Evolutionary conservation across 2,797 vertebrate genomes (phyloP), one percentile per base, ranked within the genome.

Genomic region (Telmatherina bonti): DNA sequence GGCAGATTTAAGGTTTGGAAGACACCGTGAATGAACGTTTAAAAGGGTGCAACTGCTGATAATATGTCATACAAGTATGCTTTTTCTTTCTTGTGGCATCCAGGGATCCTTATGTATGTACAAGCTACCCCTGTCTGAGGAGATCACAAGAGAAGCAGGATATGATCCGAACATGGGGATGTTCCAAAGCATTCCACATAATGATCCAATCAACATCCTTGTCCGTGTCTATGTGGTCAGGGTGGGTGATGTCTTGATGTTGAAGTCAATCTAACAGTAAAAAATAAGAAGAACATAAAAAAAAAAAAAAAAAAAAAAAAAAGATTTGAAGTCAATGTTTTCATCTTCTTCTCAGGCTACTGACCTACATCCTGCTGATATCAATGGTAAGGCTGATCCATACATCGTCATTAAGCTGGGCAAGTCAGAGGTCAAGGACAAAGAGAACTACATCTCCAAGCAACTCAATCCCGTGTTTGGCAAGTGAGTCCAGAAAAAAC

Each of bases 401-500:
- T 99, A 99, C 1, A 74, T 99, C 0, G 95, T 94, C 88, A 97
- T 99, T 81, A 96, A 95, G 79, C 89, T 99, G 74, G 98, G 98
- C n/a, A 99, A 96, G 87, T 96, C 96, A 0, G 98, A 99, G 68
- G 93, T 99, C 87, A 97, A 94, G 13, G 98, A 99, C 92, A 99
- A 99, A 86, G 98, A 99, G 88, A 99, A 98, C 85, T 99, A 99
- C 85, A 99, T 99, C 88, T 99, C 98, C 82, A 99, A 99, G 88
- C 97, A 99, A 89, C 93, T 99, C 54, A 99, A 99, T 85, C 98
- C 98, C 0, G 95, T 99, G 26, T 99, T 98, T 80, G 98, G 98
- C 70, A 99, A 99, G 97, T 99, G 86, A 95, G 97, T 95, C 18
- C 2, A 76, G 51, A 52, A 18, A 60, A 55, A 49, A 13, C 13